Conservation (phyloP, 1,140 invertebrate species). For the Acromyrmex charruanus region DNA sequence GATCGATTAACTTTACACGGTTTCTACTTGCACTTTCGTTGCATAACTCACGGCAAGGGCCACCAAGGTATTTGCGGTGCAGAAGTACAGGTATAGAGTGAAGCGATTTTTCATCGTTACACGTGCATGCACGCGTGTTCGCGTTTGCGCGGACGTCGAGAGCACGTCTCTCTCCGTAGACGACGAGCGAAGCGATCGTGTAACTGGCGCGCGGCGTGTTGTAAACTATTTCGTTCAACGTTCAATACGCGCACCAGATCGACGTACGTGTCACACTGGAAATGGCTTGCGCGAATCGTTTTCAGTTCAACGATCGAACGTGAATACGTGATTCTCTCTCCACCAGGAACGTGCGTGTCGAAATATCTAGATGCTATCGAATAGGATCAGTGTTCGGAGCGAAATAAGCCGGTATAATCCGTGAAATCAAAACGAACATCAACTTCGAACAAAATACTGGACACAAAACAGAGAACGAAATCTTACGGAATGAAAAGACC, state of each 20-base stretch:
- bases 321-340: constrained; percentile 8
- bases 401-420: neutral
- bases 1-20: constrained; percentile 60
- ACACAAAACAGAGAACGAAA: neutral
- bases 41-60: constrained; percentile 48
- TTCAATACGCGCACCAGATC: constrained; percentile 12
- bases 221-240: constrained; percentile 30
- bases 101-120: constrained; percentile 49
- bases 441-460: neutral
- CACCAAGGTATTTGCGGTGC: constrained; percentile 36
- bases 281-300: constrained; percentile 3
- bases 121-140: neutral
- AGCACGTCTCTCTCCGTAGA: neutral
- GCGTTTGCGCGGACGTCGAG: neutral
- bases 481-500: neutral
- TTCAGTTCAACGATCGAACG: neutral
- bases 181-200: neutral
- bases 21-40: constrained; percentile 60
- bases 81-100: neutral
- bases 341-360: too few relatives aligned
- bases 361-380: constrained; percentile 8
- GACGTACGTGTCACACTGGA: constrained; percentile 5
- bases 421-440: neutral
- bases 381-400: neutral
- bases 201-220: neutral